phyloP scores from a whole-genome alignment of 2,888 invertebrate species.

The Drosophila longiperda region DNA sequence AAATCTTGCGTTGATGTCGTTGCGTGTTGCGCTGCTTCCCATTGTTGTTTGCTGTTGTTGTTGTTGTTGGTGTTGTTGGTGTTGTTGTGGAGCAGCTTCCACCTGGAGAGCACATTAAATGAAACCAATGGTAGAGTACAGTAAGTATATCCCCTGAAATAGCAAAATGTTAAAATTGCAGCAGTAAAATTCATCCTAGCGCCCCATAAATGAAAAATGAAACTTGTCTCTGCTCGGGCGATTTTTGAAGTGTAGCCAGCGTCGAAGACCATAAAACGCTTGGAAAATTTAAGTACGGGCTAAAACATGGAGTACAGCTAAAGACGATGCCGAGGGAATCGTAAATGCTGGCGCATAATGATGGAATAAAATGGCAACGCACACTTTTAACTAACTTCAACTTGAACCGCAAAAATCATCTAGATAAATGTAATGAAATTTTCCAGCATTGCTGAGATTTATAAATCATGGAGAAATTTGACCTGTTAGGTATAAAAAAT shows the following conservation, averaged over 20 bases:
- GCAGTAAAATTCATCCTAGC: slow-evolving; percentile 67
- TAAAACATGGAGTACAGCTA: slow-evolving; percentile 37
- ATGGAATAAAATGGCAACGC: slow-evolving; percentile 26
- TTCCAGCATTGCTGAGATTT: background rate
- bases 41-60: slow-evolving; percentile 62
- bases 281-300: slow-evolving; percentile 48
- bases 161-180: slow-evolving; percentile 77
- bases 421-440: background rate
- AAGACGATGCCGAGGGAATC: slow-evolving; percentile 8
- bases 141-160: slow-evolving; percentile 57
- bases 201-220: slow-evolving; percentile 78
- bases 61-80: slow-evolving; percentile 44
- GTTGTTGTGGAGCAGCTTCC: slow-evolving; percentile 35
- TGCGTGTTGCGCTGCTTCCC: slow-evolving; percentile 48
- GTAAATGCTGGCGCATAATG: slow-evolving; percentile 35
- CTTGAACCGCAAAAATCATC: background rate
- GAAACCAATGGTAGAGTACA: slow-evolving; percentile 49
- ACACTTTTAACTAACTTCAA: slow-evolving; percentile 2
- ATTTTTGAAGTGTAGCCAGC: slow-evolving; percentile 48
- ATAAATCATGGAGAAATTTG: background rate
- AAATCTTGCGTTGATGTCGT: slow-evolving; percentile 76
- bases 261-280: slow-evolving; percentile 50
- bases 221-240: slow-evolving; percentile 65
- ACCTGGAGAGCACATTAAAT: slow-evolving; percentile 72
- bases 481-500: background rate